phyloP scores from a whole-genome alignment of 2,797 vertebrate species.

The Miichthys miiuy region DNA sequence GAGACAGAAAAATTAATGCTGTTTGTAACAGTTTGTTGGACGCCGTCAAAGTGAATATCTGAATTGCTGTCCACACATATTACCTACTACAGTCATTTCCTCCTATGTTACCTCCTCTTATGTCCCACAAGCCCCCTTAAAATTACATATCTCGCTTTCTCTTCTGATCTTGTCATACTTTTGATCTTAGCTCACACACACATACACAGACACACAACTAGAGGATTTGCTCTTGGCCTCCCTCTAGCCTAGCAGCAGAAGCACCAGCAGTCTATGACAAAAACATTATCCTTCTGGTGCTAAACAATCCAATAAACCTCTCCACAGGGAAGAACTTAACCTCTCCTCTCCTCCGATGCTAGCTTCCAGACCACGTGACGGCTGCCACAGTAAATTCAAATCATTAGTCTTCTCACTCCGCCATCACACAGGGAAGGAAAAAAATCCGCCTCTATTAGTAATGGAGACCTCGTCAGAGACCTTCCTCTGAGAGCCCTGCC shows the following conservation, averaged over 20 bases:
- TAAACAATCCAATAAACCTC: constrained; percentile 99
- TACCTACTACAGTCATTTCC: constrained; percentile 65
- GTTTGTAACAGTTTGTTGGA: constrained; percentile 62
- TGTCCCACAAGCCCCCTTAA: constrained; percentile 41
- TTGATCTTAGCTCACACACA: constrained; percentile 67
- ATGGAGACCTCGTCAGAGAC: constrained; percentile 99
- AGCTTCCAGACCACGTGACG: constrained; percentile 95
- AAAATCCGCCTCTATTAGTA: constrained; percentile 96
- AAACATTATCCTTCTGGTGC: constrained; percentile 99
- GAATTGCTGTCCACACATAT: constrained; percentile 68
- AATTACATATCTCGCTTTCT: constrained; percentile 49
- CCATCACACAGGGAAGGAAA: constrained; percentile 89
- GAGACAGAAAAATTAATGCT: constrained; percentile 46
- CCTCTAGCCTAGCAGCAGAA: constrained; percentile 87
- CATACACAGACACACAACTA: constrained; percentile 6
- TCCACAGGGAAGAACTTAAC: constrained; percentile 99
- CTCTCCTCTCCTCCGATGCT: constrained; percentile 99
- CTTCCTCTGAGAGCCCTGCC: constrained; percentile 98
- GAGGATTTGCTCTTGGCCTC: constrained; percentile 62
- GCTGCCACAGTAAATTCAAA: constrained; percentile 99
- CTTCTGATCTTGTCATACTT: constrained; percentile 58
- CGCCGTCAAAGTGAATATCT: constrained; percentile 59
- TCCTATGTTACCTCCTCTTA: constrained; percentile 56
- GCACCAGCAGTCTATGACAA: constrained; percentile 97
- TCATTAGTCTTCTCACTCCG: constrained; percentile 99